Conservation (phyloP, 2,888 invertebrate species). For the Lithophane semibrunnea region DNA sequence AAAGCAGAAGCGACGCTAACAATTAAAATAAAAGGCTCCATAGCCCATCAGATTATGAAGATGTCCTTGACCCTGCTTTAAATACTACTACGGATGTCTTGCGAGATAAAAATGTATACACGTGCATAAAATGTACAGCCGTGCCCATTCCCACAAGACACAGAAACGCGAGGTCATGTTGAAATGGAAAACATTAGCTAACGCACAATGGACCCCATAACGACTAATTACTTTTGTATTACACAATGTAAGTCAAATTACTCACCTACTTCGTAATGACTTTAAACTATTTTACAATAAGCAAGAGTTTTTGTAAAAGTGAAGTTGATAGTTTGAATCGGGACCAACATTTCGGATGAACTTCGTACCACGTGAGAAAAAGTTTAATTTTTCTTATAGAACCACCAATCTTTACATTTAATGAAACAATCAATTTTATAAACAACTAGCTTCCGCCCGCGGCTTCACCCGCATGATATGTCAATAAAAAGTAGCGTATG, state of each 20-base stretch:
- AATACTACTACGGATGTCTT: constrained; percentile 50
- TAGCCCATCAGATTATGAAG: constrained; percentile 7
- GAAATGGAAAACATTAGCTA: constrained; percentile 76
- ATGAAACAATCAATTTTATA: neutral
- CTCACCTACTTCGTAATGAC: constrained; percentile 41
- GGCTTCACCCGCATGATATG: too few species aligned
- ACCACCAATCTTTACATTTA: neutral
- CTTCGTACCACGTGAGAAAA: too few species aligned
- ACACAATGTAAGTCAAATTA: constrained; percentile 64
- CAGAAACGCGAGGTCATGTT: constrained; percentile 72
- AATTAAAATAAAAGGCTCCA: neutral
- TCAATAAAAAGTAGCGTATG: too few species aligned
- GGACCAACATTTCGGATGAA: too few species aligned
- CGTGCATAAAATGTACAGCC: constrained; percentile 59
- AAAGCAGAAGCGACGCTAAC: neutral
- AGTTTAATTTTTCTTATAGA: neutral
- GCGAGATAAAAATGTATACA: neutral
- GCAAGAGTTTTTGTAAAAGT: constrained; percentile 1
- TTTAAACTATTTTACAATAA: constrained; percentile 20
- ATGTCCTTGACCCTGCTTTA: constrained; percentile 62
- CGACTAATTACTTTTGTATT: constrained; percentile 68
- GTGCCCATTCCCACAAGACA: constrained; percentile 77
- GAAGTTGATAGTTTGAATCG: neutral
- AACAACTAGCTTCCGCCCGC: too few species aligned
- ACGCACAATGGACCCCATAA: constrained; percentile 74